Evolutionary conservation across 2,888 invertebrate species (phyloP).

Genomic region (Tortrix viridana): DNA sequence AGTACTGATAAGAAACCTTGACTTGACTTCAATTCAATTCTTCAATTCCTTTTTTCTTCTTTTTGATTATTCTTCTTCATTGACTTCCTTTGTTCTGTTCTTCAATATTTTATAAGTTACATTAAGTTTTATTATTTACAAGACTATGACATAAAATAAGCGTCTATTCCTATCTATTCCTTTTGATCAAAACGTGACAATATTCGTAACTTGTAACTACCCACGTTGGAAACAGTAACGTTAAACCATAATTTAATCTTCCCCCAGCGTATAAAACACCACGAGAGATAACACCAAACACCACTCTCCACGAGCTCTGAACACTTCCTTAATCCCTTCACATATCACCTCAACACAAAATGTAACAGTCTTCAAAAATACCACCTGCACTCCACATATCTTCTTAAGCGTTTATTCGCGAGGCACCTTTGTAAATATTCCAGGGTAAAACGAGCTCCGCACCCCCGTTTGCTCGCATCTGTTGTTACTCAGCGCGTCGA

Average conservation of each 20-base stretch:
- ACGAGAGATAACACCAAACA: slow-evolving; percentile 33
- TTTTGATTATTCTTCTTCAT: too few relatives aligned
- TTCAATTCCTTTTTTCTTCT: too few relatives aligned
- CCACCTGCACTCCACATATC: slow-evolving; percentile 66
- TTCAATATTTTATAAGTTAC: too few relatives aligned
- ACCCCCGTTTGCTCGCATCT: slow-evolving; percentile 4
- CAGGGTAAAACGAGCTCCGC: slow-evolving; percentile 46
- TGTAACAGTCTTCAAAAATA: slow-evolving; percentile 77
- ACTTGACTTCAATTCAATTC: too few relatives aligned
- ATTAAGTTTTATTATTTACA: too few relatives aligned
- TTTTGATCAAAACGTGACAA: too few relatives aligned
- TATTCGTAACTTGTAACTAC: too few relatives aligned
- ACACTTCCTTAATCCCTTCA: slow-evolving; percentile 53
- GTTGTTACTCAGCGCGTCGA: neutral
- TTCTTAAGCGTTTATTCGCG: slow-evolving; percentile 62
- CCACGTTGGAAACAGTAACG: neutral
- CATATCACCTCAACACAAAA: slow-evolving; percentile 68
- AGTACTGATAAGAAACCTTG: too few relatives aligned
- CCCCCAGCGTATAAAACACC: slow-evolving; percentile 23
- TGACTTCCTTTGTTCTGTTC: too few relatives aligned
- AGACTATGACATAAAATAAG: too few relatives aligned
- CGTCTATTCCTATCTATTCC: too few relatives aligned
- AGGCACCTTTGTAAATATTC: slow-evolving; percentile 53
- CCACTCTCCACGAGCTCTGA: slow-evolving; percentile 35
- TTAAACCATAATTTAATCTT: slow-evolving; percentile 26